Conservation (phyloP, 2,888 invertebrate genomes). For the Harpalus rufipes region DNA sequence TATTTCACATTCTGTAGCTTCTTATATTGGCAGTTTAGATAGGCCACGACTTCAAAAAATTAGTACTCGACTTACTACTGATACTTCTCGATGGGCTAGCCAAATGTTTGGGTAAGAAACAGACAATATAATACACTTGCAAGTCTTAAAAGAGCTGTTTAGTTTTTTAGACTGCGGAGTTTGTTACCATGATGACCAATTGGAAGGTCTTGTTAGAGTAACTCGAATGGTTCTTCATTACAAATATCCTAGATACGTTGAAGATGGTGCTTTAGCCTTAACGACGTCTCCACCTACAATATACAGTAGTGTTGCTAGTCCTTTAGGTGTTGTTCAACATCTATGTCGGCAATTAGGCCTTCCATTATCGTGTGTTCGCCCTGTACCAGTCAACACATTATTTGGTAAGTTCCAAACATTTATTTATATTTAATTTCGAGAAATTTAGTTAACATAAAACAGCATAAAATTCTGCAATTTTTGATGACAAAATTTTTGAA, state of each 20-base stretch:
- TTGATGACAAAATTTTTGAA: too few relatives aligned
- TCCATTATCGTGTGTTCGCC: slow-evolving; percentile 90
- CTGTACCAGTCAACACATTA: slow-evolving; percentile 89
- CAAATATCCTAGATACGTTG: slow-evolving; percentile 88
- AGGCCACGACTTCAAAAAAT: slow-evolving; percentile 88
- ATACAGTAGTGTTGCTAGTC: slow-evolving; percentile 90
- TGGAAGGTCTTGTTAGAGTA: slow-evolving; percentile 92
- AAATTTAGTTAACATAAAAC: too few relatives aligned
- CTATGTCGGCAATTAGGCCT: slow-evolving; percentile 90
- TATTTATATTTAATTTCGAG: not conserved
- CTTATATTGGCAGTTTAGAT: slow-evolving; percentile 91
- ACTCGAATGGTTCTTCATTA: slow-evolving; percentile 88
- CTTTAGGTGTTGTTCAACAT: slow-evolving; percentile 88
- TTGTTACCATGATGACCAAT: slow-evolving; percentile 92
- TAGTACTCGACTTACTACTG: slow-evolving; percentile 89
- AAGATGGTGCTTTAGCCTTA: slow-evolving; percentile 90
- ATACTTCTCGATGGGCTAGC: slow-evolving; percentile 92
- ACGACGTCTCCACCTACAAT: slow-evolving; percentile 90
- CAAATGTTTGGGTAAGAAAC: slow-evolving; percentile 87
- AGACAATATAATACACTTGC: not conserved
- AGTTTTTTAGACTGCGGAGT: slow-evolving; percentile 91
- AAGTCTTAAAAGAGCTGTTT: not conserved
- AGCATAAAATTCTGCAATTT: too few relatives aligned
- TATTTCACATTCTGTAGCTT: slow-evolving; percentile 92
- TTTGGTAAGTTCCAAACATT: slow-evolving; percentile 78